These are phyloP conservation scores for Lasioglossum figueresi DNA, from an alignment of 2,888 invertebrate species.

Conservation along the genomic window DNA sequence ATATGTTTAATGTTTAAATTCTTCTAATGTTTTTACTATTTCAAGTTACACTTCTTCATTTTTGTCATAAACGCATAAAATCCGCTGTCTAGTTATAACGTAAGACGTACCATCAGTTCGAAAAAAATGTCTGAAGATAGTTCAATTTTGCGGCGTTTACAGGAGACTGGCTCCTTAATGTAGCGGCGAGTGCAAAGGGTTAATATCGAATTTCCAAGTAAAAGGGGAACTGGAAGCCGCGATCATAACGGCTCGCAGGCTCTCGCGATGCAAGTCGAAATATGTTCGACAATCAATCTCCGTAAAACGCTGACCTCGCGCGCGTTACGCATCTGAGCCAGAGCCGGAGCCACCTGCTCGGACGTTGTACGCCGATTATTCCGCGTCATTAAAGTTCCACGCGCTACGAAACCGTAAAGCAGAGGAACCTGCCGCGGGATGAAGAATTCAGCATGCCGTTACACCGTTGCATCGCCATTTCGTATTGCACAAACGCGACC, in stretches of 20 bases:
- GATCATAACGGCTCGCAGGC: not conserved
- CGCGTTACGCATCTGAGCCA: constrained; percentile 9
- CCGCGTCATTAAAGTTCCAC: constrained; percentile 44
- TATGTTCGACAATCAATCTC: constrained; percentile 21
- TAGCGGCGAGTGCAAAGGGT: not conserved
- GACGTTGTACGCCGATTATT: constrained; percentile 46
- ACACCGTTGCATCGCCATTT: constrained; percentile 31
- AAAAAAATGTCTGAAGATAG: not conserved
- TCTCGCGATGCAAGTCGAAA: not conserved
- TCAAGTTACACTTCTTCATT: too few species aligned
- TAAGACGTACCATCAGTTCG: not conserved
- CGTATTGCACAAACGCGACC: constrained; percentile 15
- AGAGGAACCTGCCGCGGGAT: constrained; percentile 34
- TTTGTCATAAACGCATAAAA: too few species aligned
- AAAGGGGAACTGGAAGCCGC: not conserved
- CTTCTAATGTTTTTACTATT: too few species aligned
- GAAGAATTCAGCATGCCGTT: constrained; percentile 46
- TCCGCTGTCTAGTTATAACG: too few species aligned
- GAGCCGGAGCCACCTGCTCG: constrained; percentile 23
- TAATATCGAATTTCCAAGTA: not conserved
- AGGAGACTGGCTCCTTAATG: too few species aligned
- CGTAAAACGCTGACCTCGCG: constrained; percentile 16
- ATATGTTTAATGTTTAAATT: too few species aligned
- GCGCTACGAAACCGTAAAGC: constrained; percentile 38
- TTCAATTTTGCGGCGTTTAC: not conserved